A percentile compares a stretch with the other conserved stretches of the same genome.
Evolutionary conservation across 37 sponge, comb jelly and placozoan species (phyloP).

Genomic region (Halisarca cf. caerulea): DNA sequence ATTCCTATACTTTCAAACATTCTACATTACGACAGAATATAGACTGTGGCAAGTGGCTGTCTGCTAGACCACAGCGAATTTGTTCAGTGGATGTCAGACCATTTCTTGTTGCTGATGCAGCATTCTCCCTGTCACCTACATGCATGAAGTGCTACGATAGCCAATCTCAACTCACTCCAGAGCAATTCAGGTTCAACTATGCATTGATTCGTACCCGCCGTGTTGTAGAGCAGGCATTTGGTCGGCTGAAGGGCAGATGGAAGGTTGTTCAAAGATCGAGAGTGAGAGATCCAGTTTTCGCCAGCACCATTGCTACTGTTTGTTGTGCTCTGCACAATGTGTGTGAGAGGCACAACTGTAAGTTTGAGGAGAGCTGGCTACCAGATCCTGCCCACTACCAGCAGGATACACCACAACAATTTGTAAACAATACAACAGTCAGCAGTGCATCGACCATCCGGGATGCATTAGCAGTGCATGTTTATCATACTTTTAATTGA

Average conservation of each 20-base stretch:
- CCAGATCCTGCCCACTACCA: constrained; percentile 6
- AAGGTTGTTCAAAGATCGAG: background rate
- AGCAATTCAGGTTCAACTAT: constrained; percentile 11
- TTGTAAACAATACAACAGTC: no score
- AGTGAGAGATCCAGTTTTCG: background rate
- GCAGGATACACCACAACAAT: no score
- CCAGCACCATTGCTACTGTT: background rate
- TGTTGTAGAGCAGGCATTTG: background rate
- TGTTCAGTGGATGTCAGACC: background rate
- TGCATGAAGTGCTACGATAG: background rate
- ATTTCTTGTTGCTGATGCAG: background rate
- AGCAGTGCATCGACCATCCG: no score
- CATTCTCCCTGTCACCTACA: background rate
- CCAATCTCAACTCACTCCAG: background rate
- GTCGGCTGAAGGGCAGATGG: background rate
- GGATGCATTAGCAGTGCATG: no score
- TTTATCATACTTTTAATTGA: no score
- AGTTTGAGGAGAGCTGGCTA: constrained; percentile 1
- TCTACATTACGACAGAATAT: background rate
- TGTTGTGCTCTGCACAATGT: no score
- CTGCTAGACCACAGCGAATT: background rate
- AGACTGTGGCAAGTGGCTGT: background rate
- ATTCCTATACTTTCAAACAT: no score
- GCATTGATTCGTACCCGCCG: background rate
- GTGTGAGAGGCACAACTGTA: constrained; percentile 1